Evolutionary conservation across 2,888 invertebrate species (phyloP).

Genomic region (Sialis lutaria): DNA sequence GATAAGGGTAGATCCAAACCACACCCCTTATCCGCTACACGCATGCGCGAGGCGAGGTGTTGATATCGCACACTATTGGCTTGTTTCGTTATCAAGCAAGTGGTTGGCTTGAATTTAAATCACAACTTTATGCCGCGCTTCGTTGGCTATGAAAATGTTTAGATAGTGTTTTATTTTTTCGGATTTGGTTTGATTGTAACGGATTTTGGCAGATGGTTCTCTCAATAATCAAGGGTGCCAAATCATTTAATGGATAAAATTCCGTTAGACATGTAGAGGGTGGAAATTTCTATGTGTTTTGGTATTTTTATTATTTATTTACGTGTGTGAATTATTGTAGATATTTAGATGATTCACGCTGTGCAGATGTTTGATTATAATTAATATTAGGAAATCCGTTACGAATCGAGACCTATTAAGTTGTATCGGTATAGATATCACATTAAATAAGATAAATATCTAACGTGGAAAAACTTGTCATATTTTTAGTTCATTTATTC

Average conservation of each 20-base stretch:
- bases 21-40: conserved; percentile 16
- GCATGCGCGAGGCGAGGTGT: conserved; percentile 21
- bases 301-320: too few species aligned
- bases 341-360: too few species aligned
- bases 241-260: background rate
- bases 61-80: background rate
- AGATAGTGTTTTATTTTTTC: background rate
- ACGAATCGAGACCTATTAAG: too few species aligned
- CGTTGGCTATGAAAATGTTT: conserved; percentile 1
- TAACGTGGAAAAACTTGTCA: too few species aligned
- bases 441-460: too few species aligned
- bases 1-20: conserved; percentile 12
- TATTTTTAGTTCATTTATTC: too few species aligned
- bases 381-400: too few species aligned
- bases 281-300: too few species aligned
- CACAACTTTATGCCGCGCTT: background rate
- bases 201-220: background rate
- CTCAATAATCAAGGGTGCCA: background rate
- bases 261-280: background rate
- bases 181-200: background rate
- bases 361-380: too few species aligned
- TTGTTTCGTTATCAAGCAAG: background rate
- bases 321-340: too few species aligned
- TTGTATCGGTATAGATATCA: too few species aligned
- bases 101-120: background rate